phyloP scores from a whole-genome alignment of 2,888 invertebrate genomes.

The Drosophila helvetica region DNA sequence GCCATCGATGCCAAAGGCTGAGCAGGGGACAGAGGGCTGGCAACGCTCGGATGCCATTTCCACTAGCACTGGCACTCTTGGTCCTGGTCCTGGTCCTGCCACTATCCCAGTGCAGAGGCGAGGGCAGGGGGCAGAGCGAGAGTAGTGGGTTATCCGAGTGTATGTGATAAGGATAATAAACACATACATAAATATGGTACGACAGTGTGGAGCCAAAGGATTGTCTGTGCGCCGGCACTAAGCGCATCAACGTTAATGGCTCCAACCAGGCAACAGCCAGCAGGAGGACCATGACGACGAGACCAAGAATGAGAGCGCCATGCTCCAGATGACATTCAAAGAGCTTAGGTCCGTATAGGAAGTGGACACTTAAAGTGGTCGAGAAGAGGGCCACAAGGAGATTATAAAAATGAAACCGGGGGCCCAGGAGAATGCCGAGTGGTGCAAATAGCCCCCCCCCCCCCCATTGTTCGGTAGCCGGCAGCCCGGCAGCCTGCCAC shows the following conservation, averaged over 20 bases:
- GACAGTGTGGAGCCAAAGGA: slow-evolving; percentile 29
- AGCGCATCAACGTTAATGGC: slow-evolving; percentile 48
- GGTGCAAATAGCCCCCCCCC: too few species aligned
- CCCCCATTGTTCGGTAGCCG: too few species aligned
- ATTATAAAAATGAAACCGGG: slow-evolving; percentile 3
- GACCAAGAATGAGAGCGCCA: slow-evolving; percentile 6
- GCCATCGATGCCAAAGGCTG: too few species aligned
- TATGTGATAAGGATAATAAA: slow-evolving; percentile 49
- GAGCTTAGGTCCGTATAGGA: slow-evolving; percentile 42
- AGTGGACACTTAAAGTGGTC: slow-evolving; percentile 38
- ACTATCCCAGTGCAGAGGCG: slow-evolving; percentile 4
- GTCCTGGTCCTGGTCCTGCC: too few species aligned
- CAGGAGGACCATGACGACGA: neutral
- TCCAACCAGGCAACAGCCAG: slow-evolving; percentile 33
- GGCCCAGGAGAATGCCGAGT: neutral
- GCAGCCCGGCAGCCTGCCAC: too few species aligned
- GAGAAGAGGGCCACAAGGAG: neutral
- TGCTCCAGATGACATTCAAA: slow-evolving; percentile 28
- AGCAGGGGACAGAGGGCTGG: too few species aligned
- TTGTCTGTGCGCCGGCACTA: slow-evolving; percentile 34
- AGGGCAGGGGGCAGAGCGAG: slow-evolving; percentile 4
- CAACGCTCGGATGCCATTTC: too few species aligned
- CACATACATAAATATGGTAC: slow-evolving; percentile 31
- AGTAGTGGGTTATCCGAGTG: neutral
- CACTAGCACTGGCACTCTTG: too few species aligned